Evolutionary conservation across 2,797 vertebrate genomes (phyloP).

Genomic region (Poliocrania exsul): DNA sequence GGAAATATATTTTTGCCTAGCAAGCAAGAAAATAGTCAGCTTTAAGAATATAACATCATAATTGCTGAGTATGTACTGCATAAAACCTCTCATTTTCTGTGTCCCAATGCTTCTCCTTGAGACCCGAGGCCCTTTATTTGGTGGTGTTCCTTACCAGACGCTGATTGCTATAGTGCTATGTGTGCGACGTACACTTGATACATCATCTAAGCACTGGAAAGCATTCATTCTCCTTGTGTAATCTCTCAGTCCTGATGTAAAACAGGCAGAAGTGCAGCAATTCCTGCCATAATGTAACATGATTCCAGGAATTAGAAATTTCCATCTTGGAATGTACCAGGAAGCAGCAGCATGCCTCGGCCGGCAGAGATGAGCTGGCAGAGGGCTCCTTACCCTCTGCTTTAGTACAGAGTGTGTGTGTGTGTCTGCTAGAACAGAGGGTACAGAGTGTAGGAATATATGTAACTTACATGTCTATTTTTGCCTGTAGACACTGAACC

Average conservation of each 20-base stretch:
- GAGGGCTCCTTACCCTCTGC: background rate
- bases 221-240: conserved; percentile 1
- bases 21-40: background rate
- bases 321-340: conserved; percentile 38
- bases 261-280: conserved; percentile 63
- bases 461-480: background rate
- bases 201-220: conserved; percentile 34
- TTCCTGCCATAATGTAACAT: conserved; percentile 45
- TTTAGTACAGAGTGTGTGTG: background rate
- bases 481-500: background rate
- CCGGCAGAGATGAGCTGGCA: background rate
- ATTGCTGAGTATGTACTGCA: background rate
- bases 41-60: background rate
- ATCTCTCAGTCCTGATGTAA: conserved; percentile 54
- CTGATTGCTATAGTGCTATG: conserved; percentile 4
- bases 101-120: background rate
- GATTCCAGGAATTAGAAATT: conserved; percentile 66
- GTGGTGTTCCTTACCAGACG: conserved; percentile 5
- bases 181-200: background rate
- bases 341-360: conserved; percentile 7
- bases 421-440: background rate
- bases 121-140: conserved; percentile 36
- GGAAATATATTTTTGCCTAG: background rate
- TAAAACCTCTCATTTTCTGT: background rate
- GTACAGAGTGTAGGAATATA: background rate